Base-by-base conservation (phyloP, 2,797 vertebrate genomes). In the Enteromius treurensis region DNA sequence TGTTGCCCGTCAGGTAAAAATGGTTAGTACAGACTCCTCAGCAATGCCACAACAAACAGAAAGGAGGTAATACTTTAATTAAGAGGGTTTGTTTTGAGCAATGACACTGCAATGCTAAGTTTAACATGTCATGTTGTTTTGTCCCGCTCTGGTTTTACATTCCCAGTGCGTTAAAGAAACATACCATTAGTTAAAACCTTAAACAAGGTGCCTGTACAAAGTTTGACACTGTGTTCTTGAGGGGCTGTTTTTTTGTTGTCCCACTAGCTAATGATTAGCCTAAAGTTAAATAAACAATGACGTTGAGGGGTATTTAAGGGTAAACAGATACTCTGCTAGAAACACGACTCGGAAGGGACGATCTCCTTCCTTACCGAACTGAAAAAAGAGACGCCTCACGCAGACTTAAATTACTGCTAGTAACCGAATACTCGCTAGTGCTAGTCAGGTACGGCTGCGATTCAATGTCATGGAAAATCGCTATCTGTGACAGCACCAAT, bases 271-370 rank as follows among this genome's bases (percentile, higher is more conserved):
- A 89, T 93, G 90, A 93, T 93, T 93, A 92, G 92, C 91, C 77
- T 88, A 77, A 45, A 86, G 80, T 91, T 93, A 89, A 94, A 93
- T 93, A 91, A 94, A 90, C 91, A 92, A 94, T 90, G 90, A 90
- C 77, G 86, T 86, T 88, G 90, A 92, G 89, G 87, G 89, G 89
- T 92, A 91, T 92, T 94, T 92, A 93, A 91, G 90, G 81, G 91
- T 87, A 92, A 94, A 42, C 51, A 80, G 85, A 92, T 85, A 92
- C 91, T 88, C 85, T 26, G 1, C 67, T 87, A 89, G 91, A 90
- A 92, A 92, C 88, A 84, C 79, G 86, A 92, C 84, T 89, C 89
- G 86, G 79, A 73, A 79, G 85, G 90, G 87, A 92, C 91, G 91
- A 94, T 93, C 87, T 90, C 89, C 92, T 92, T 91, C 91, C 91